Evolutionary conservation across 2,113 vertebrate species (phyloP).

Genomic region (Porphyrio hochstetteri): DNA sequence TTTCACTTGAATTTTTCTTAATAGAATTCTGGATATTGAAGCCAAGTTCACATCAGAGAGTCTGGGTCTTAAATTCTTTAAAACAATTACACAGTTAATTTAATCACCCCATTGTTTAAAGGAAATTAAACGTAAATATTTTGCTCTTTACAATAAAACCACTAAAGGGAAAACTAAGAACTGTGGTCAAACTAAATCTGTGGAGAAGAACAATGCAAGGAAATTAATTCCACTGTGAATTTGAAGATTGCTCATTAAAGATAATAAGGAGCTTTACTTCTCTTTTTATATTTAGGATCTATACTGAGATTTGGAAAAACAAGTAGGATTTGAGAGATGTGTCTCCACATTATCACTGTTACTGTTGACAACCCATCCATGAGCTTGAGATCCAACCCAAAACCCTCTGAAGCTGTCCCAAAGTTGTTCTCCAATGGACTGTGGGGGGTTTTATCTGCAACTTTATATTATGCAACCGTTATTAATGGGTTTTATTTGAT

Average conservation of each 20-base stretch:
- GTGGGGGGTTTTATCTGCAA: accelerated
- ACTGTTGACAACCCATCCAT: background rate
- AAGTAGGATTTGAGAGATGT: conserved; percentile 12
- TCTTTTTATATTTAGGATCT: conserved; percentile 10
- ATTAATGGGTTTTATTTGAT: background rate
- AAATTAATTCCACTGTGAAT: conserved; percentile 29
- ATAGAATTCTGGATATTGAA: background rate
- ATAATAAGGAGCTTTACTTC: conserved; percentile 34
- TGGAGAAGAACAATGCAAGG: conserved; percentile 7
- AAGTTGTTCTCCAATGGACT: background rate
- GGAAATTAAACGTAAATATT: conserved; percentile 44
- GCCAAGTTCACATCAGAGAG: conserved; percentile 19
- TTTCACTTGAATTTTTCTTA: conserved; percentile 12
- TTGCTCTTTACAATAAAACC: conserved; percentile 21
- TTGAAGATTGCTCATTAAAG: conserved; percentile 17
- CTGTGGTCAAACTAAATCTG: background rate
- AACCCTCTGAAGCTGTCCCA: background rate
- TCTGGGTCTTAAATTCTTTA: background rate
- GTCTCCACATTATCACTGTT: background rate
- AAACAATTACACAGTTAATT: conserved; percentile 48
- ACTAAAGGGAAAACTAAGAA: background rate
- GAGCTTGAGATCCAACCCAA: background rate
- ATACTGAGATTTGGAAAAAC: conserved; percentile 22
- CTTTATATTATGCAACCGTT: background rate
- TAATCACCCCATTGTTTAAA: conserved; percentile 17